Evolutionary conservation across 2,113 vertebrate genomes (phyloP), one percentile per base, ranked within the genome.

Genomic region (Vulpes vulpes): DNA sequence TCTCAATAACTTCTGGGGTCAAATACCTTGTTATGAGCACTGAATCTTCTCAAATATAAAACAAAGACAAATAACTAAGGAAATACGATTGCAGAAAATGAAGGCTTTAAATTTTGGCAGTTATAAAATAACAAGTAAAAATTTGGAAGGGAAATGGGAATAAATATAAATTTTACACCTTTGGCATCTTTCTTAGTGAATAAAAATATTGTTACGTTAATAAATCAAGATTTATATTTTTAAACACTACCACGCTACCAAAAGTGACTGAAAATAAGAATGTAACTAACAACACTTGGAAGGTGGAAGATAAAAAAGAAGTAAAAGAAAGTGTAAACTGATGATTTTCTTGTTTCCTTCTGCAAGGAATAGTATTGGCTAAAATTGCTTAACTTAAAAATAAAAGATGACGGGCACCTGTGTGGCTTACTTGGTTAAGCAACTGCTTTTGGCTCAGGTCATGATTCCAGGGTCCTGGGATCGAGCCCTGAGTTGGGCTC

Each of bases 181-280:
- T 69, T 3, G 43, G 19, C 19, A 84, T 7, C 20, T 82, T 62
- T 79, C 15, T 64, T 60, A 55, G 20, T 49, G 76, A 80, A 43
- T 38, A 64, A 91, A 86, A 82, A 60, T 51, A 23, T 82, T 17
- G 27, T 0, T 57, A 69, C 89, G 95, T 64, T 83, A 43, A 12
- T 55, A 85, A 88, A 89, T 53, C n/a, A 79, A 76, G 43, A 57
- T 25, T 85, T 84, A 78, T 11, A 49, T 73, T 43, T 73, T 73
- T 53, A 62, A 82, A 23, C 76, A 6, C 69, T 73, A 73, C 10
- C 35, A 2, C 71, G 30, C 12, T 94, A 87, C 7, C 19, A 25
- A 83, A 69, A 94, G 3, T 87, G 22, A 76, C 32, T 94, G 5
- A 96, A 93, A 83, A 94, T 78, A 82, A 78, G 22, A 83, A 62